phyloP scores from a whole-genome alignment of 2,888 invertebrate genomes.

The Plagodis pulveraria region DNA sequence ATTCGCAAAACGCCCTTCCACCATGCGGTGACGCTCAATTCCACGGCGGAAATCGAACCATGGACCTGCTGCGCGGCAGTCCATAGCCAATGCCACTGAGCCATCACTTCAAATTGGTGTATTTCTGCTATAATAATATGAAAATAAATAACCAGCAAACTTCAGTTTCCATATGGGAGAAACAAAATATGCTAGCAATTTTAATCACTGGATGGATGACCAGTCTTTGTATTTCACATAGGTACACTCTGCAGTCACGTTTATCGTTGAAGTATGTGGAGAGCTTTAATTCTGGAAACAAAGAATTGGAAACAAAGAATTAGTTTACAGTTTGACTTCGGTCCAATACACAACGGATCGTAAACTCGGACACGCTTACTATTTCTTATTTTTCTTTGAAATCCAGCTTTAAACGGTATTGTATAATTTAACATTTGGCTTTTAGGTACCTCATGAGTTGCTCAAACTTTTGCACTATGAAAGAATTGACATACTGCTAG shows the following conservation, averaged over 20 bases:
- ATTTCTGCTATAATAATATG: no score
- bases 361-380: conserved; percentile 66
- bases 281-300: conserved; percentile 32
- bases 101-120: no score
- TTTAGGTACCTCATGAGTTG: neutral
- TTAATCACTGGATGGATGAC: neutral
- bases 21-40: no score
- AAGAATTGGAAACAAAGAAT: conserved; percentile 62
- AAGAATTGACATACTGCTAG: no score
- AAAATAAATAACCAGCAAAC: no score
- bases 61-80: no score
- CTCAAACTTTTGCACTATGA: neutral
- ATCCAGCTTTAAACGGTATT: conserved; percentile 45
- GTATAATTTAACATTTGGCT: conserved; percentile 27
- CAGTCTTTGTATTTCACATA: neutral
- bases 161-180: no score
- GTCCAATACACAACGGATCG: conserved; percentile 66
- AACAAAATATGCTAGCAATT: neutral
- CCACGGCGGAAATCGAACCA: no score
- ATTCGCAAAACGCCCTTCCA: no score
- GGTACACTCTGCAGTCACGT: conserved; percentile 1
- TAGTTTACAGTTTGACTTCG: conserved; percentile 56
- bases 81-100: no score
- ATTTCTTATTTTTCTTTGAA: conserved; percentile 75
- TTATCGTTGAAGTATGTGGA: neutral